phyloP scores from a whole-genome alignment of 2,888 invertebrate species.

The Desoria tigrina region DNA sequence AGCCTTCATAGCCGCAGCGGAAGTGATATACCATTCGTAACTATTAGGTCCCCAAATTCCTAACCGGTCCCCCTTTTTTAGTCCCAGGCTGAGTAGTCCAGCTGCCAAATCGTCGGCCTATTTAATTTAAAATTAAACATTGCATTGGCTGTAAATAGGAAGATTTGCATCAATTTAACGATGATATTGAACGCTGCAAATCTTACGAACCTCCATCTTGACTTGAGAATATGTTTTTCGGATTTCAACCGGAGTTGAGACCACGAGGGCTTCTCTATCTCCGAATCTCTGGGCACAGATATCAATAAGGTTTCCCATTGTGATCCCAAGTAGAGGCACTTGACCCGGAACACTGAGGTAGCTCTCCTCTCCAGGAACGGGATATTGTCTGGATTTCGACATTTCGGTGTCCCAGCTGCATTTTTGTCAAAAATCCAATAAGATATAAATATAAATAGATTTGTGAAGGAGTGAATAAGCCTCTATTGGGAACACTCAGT shows the following conservation, averaged over 20 bases:
- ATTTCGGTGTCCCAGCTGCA: too few species aligned
- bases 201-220: slow-evolving; percentile 56
- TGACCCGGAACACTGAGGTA: slow-evolving; percentile 62
- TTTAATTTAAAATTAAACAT: not conserved
- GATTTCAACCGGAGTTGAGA: slow-evolving; percentile 60
- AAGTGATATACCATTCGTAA: slow-evolving; percentile 72
- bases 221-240: slow-evolving; percentile 62
- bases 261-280: slow-evolving; percentile 64
- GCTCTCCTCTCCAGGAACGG: too few species aligned
- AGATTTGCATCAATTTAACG: too few species aligned
- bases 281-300: slow-evolving; percentile 62
- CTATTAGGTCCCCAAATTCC: slow-evolving; percentile 80
- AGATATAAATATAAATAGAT: too few species aligned
- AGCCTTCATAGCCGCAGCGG: slow-evolving; percentile 70
- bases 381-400: too few species aligned
- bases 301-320: slow-evolving; percentile 64
- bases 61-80: slow-evolving; percentile 71
- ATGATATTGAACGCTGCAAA: too few species aligned
- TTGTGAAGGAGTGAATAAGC: too few species aligned
- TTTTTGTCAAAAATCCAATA: too few species aligned
- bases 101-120: slow-evolving; percentile 72
- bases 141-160: too few species aligned
- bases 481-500: too few species aligned
- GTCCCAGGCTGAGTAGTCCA: slow-evolving; percentile 69
- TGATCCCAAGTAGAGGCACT: slow-evolving; percentile 61